Evolutionary conservation across 2,797 vertebrate species (phyloP).

Genomic region (Menidia menidia): DNA sequence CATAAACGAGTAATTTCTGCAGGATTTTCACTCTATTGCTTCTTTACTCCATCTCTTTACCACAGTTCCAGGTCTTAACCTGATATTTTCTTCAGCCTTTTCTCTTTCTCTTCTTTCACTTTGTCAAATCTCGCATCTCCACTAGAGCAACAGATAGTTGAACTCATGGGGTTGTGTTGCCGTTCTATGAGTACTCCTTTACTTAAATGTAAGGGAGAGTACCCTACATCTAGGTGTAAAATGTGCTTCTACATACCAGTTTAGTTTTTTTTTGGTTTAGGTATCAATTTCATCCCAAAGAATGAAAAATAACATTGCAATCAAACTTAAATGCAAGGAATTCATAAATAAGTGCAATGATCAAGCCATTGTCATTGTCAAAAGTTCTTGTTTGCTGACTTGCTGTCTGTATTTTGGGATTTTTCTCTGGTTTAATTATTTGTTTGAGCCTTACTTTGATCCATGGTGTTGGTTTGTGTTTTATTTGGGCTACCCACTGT

Average conservation of each 20-base stretch:
- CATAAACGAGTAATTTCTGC: constrained; percentile 34
- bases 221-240: constrained; percentile 22
- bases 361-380: too few species aligned
- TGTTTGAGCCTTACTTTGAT: too few species aligned
- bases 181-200: constrained; percentile 46
- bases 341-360: too few species aligned
- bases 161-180: constrained; percentile 35
- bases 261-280: constrained; percentile 20
- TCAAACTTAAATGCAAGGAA: too few species aligned
- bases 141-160: constrained; percentile 71
- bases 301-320: too few species aligned
- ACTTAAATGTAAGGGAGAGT: constrained; percentile 35
- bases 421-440: too few species aligned
- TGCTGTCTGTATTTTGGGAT: too few species aligned
- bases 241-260: constrained; percentile 44
- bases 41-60: background rate
- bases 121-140: constrained; percentile 13
- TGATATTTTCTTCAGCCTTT: background rate
- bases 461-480: too few species aligned
- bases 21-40: constrained; percentile 24
- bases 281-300: constrained; percentile 18
- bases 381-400: too few species aligned
- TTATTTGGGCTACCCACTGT: too few species aligned
- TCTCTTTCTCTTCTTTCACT: constrained; percentile 7
- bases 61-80: background rate